Conservation (phyloP, 64 coral and sea anemone species). For the Stylophora pistillata region DNA sequence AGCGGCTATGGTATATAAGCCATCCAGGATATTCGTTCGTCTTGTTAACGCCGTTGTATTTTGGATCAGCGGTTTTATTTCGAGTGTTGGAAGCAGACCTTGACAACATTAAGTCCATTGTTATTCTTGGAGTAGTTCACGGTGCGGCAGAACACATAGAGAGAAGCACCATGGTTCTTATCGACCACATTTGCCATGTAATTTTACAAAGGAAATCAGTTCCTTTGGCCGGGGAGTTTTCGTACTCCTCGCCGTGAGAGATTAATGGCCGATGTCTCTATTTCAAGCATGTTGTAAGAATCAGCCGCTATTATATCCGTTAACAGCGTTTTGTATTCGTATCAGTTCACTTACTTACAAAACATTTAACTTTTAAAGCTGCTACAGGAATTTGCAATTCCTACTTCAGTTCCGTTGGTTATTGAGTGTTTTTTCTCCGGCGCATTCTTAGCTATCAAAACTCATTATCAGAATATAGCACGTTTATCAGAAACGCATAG, state of each 20-base stretch:
- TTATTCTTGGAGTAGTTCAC: conserved; percentile 11
- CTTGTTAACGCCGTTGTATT: neutral
- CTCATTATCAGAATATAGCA: conserved; percentile 1
- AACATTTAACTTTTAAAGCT: neutral
- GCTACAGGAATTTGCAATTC: neutral
- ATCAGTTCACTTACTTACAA: neutral
- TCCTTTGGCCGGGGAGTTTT: conserved; percentile 10
- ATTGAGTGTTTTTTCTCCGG: conserved; percentile 10
- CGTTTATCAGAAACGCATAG: no score
- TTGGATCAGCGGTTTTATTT: neutral
- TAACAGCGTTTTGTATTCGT: neutral
- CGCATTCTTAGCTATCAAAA: neutral
- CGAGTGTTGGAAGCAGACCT: neutral
- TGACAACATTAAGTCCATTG: neutral
- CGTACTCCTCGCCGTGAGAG: conserved; percentile 3
- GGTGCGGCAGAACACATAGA: neutral
- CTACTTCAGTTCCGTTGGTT: neutral
- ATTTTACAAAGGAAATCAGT: neutral
- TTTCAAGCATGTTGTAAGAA: neutral
- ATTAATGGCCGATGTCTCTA: neutral
- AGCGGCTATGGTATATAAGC: neutral
- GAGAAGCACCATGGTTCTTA: neutral
- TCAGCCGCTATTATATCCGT: neutral
- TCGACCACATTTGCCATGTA: conserved; percentile 3
- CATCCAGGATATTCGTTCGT: neutral